Evolutionary conservation across 2,113 vertebrate species (phyloP).

Genomic region (Lophotis ruficrista): DNA sequence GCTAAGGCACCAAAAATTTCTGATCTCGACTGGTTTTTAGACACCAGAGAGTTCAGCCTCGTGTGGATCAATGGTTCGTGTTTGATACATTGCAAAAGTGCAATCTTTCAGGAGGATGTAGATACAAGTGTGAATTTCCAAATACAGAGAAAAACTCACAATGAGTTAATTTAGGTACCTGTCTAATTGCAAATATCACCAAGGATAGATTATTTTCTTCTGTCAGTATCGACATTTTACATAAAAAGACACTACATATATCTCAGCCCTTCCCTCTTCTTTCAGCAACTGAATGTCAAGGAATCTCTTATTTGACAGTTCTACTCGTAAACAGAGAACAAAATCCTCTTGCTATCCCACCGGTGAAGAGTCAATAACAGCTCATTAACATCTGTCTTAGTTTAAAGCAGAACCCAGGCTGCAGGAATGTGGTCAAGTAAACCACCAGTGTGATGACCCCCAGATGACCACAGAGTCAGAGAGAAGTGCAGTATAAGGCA

Average conservation of each 20-base stretch:
- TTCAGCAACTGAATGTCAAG: background rate
- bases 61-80: background rate
- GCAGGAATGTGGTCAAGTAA: conserved; percentile 28
- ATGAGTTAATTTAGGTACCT: background rate
- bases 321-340: background rate
- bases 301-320: background rate
- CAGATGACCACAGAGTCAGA: background rate
- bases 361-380: background rate
- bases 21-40: background rate
- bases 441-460: background rate
- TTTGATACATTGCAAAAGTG: background rate
- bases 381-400: conserved; percentile 36
- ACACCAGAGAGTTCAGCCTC: background rate
- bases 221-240: background rate
- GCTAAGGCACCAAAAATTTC: background rate
- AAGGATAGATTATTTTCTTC: background rate
- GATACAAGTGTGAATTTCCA: background rate
- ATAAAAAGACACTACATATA: background rate
- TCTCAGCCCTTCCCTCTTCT: background rate
- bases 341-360: background rate
- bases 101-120: background rate
- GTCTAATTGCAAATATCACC: background rate
- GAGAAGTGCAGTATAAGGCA: background rate
- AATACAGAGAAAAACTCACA: background rate
- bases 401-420: background rate